These are phyloP conservation scores for Leptopilina syphax DNA, from an alignment of 2,888 invertebrate species.

Conservation along the genomic window DNA sequence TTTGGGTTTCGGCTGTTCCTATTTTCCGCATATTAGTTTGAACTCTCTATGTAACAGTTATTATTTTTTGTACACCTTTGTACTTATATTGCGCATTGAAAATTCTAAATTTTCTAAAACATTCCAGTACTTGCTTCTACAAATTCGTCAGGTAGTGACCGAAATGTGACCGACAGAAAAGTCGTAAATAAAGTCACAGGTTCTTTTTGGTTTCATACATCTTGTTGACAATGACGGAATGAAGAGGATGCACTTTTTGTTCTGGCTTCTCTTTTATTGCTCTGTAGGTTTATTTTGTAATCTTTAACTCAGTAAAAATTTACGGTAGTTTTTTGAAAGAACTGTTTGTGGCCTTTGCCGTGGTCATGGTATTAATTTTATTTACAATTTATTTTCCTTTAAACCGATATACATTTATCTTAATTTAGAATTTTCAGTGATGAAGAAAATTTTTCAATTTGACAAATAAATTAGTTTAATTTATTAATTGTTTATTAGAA, in stretches of 20 bases:
- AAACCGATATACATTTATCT: no score
- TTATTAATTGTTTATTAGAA: no score
- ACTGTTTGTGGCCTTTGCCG: slow-evolving; percentile 63
- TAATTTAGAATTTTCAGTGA: no score
- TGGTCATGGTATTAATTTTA: slow-evolving; percentile 58
- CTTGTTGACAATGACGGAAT: slow-evolving; percentile 41
- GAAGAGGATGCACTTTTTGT: slow-evolving; percentile 41
- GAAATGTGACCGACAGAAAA: slow-evolving; percentile 28
- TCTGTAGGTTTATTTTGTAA: slow-evolving; percentile 21
- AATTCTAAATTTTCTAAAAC: slow-evolving; percentile 34
- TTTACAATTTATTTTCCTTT: slow-evolving; percentile 51
- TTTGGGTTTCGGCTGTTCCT: not conserved
- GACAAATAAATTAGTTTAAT: no score
- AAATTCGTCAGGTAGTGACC: slow-evolving; percentile 46
- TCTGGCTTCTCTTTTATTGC: slow-evolving; percentile 9
- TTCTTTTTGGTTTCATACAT: slow-evolving; percentile 48
- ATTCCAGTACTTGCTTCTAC: slow-evolving; percentile 3
- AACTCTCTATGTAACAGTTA: not conserved
- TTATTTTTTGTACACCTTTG: not conserved
- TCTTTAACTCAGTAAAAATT: slow-evolving; percentile 59
- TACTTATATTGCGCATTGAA: not conserved
- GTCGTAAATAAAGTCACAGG: slow-evolving; percentile 63
- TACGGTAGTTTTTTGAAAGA: slow-evolving; percentile 64
- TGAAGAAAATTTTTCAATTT: no score
- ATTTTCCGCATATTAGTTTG: not conserved